Conservation (phyloP, 1,140 invertebrate genomes). For the Brachionus rotundiformis region DNA sequence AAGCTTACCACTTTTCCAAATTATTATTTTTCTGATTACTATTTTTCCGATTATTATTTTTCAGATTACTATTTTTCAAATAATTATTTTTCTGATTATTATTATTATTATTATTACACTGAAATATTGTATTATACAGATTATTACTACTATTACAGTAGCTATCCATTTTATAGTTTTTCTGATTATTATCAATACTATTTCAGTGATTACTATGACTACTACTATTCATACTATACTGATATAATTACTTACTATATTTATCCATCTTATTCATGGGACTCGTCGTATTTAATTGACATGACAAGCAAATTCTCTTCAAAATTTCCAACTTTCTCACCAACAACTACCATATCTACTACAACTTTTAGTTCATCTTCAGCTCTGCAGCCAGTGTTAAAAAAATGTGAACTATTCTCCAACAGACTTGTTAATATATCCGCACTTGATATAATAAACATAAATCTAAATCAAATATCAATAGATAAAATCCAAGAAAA, state of each 20-base stretch:
- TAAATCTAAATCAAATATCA: background rate
- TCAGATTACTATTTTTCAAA: background rate
- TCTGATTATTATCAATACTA: background rate
- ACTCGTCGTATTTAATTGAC: background rate
- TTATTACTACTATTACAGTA: background rate
- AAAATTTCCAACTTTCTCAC: too few relatives aligned
- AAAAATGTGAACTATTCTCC: background rate
- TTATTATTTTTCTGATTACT: background rate
- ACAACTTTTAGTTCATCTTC: background rate
- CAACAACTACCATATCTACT: background rate
- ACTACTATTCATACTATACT: background rate
- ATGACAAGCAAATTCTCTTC: background rate
- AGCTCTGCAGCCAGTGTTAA: background rate
- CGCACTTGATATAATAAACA: background rate
- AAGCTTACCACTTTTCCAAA: background rate
- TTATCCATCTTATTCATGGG: background rate
- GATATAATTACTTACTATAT: background rate
- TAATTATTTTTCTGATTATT: too few relatives aligned
- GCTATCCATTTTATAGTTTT: background rate
- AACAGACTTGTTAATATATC: background rate
- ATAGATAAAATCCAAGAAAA: background rate
- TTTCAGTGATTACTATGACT: background rate
- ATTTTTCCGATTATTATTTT: background rate
- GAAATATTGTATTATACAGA: background rate
- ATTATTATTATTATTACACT: background rate